Evolutionary conservation across 2,888 invertebrate species (phyloP), one percentile per base, ranked within the genome.

Genomic region (Lepidocyrtinus sp.): DNA sequence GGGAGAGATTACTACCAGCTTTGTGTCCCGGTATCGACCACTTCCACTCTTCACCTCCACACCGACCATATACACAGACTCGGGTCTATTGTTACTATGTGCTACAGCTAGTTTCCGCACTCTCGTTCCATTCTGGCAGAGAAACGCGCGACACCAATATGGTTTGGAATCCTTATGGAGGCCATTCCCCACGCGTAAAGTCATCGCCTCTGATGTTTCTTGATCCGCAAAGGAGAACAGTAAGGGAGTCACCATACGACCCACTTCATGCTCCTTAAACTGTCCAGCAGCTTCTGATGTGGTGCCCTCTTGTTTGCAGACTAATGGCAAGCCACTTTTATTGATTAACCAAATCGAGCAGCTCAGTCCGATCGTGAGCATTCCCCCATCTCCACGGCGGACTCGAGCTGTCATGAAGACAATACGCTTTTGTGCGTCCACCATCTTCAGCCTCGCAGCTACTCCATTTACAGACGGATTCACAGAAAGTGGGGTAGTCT

Each of bases 311-410:
- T 98, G 98, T 86, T 94, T 93, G 89, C 98, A 97, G 73, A 99
- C 94, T 81, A 99, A 90, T n/a, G 99, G 98, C 82, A 99, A 90
- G 0, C 98, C 98, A 3, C 97, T 95, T 89, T 95, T 95, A 90
- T 99, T 99, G 79, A 99, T 93, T 85, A 99, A 92, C 98, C 98
- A 99, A 90, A 94, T 97, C 1, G 96, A 94, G 1, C 84, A 84
- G 46, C 82, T 76, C 25, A 85, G 64, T 15, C 59, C 70, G 62
- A 92, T 93, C 90, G 91, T 91, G 79, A 93, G 89, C 5, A 92
- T 92, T n/a, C 90, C 91, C 17, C 93, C 93, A 87, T 90, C 91
- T 50, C 90, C 89, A 0, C 90, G 90, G 27, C 90, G 89, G 64
- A 93, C 92, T 27, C 92, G 90, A 0, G 94, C 94, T 76, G 93